A percentile compares a stretch with the other conserved stretches of the same genome.
Conservation (phyloP, 1,140 invertebrate genomes). For the Bacillus rossius region DNA sequence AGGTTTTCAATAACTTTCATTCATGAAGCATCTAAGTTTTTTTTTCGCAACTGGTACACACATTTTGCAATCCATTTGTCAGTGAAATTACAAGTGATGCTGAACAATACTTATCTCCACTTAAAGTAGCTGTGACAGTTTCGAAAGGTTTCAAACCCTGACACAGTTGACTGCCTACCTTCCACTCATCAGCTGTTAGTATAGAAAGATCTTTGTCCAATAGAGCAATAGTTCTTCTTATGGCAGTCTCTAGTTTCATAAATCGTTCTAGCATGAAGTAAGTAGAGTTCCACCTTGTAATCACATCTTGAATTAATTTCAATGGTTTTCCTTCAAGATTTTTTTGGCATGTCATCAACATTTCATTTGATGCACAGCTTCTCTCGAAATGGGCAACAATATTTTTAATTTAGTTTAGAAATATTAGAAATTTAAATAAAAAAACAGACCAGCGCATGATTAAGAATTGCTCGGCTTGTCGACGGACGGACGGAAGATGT, state of each 20-base stretch:
- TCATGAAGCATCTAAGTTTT: too few relatives aligned
- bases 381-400: constrained; percentile 2
- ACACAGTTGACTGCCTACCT: neutral
- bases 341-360: constrained; percentile 7
- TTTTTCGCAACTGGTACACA: neutral
- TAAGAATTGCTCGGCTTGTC: too few relatives aligned
- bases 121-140: neutral
- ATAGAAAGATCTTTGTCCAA: neutral
- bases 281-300: constrained; percentile 18
- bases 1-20: neutral
- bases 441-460: too few relatives aligned
- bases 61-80: neutral
- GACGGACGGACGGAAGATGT: too few relatives aligned
- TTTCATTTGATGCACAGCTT: neutral
- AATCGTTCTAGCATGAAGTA: constrained; percentile 17
- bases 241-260: constrained; percentile 7
- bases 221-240: neutral
- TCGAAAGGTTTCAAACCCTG: constrained; percentile 8
- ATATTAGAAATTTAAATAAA: too few relatives aligned
- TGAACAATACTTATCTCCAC: constrained; percentile 11
- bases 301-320: constrained; percentile 10
- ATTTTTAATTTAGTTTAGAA: neutral
- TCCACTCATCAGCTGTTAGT: constrained; percentile 1
- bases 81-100: constrained; percentile 9
- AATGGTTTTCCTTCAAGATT: neutral